phyloP scores from a whole-genome alignment of 92 coral and sea anemone species.

The Parazoanthus swiftii region DNA sequence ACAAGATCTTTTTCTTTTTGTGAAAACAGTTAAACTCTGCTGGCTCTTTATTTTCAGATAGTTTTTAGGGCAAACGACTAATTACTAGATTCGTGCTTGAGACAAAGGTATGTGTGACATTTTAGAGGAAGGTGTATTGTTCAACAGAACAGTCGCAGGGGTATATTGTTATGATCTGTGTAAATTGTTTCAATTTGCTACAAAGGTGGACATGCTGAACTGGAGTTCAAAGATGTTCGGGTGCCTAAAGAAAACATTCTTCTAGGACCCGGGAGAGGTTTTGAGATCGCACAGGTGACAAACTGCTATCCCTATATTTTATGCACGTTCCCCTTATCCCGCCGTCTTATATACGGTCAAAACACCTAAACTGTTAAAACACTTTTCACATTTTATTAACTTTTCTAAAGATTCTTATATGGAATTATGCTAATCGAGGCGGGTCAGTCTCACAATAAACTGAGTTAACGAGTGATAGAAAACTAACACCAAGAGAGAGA shows the following conservation, averaged over 20 bases:
- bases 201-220: slow-evolving; percentile 91
- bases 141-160: neutral
- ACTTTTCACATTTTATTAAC: too few relatives aligned
- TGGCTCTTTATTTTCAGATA: too few relatives aligned
- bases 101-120: neutral
- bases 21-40: too few relatives aligned
- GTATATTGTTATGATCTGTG: neutral
- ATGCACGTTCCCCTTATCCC: neutral
- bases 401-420: too few relatives aligned
- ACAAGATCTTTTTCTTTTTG: too few relatives aligned
- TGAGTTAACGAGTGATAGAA: too few relatives aligned
- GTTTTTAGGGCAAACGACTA: too few relatives aligned
- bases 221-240: slow-evolving; percentile 80
- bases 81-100: neutral
- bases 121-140: neutral
- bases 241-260: slow-evolving; percentile 90
- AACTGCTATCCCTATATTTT: neutral
- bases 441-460: too few relatives aligned
- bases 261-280: slow-evolving; percentile 96
- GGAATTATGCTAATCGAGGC: too few relatives aligned
- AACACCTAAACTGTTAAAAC: too few relatives aligned
- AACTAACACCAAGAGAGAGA: too few relatives aligned
- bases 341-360: neutral
- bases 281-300: slow-evolving; percentile 96
- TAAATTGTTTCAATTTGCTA: neutral